These are phyloP conservation scores for Lepidonotus clava DNA, from an alignment of 2,888 invertebrate genomes.

Conservation along the genomic window DNA sequence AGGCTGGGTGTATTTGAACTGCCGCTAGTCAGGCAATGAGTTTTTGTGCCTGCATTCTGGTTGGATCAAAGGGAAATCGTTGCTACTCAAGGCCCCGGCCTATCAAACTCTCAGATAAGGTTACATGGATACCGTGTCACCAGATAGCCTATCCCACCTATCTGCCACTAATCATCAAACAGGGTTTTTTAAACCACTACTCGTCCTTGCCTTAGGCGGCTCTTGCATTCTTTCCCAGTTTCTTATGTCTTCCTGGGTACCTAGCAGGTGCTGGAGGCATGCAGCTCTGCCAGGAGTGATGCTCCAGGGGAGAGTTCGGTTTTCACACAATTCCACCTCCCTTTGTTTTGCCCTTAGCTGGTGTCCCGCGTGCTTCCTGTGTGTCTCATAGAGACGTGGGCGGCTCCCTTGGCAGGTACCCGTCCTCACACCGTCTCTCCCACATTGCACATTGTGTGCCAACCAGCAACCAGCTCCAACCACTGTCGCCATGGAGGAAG, in stretches of 20 bases:
- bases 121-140: neutral
- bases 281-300: no score
- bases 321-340: no score
- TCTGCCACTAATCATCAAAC: neutral
- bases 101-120: neutral
- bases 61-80: neutral
- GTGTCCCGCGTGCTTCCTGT: neutral
- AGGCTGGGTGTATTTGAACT: neutral
- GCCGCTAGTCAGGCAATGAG: neutral
- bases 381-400: neutral
- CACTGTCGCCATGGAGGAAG: neutral
- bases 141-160: neutral
- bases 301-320: no score
- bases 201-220: no score
- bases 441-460: neutral
- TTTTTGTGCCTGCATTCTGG: neutral
- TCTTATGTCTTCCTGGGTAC: no score
- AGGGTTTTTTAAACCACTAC: no score
- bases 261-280: no score
- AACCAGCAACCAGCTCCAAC: neutral
- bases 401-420: neutral
- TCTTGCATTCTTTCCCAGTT: neutral
- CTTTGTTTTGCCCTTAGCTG: neutral
- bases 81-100: neutral
- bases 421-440: neutral